Conservation (phyloP, 2,888 invertebrate genomes). For the Argyra leucocephala region DNA sequence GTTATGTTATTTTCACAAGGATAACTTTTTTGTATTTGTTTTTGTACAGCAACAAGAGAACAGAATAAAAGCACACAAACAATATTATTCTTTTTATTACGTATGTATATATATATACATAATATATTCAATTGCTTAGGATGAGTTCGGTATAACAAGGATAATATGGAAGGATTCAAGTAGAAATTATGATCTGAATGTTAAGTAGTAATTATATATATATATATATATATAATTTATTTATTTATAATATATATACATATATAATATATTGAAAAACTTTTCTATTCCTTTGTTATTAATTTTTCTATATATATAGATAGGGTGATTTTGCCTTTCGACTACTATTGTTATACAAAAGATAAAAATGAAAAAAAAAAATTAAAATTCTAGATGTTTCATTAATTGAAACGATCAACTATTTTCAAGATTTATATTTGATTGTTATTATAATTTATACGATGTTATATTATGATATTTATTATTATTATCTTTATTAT, state of each 20-base stretch:
- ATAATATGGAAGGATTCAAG: constrained; percentile 3
- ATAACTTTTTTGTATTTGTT: too few relatives aligned
- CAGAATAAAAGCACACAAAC: too few relatives aligned
- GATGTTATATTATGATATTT: not conserved
- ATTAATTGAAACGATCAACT: not conserved
- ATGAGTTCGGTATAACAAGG: not conserved
- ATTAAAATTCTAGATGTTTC: constrained; percentile 2
- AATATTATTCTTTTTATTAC: too few relatives aligned
- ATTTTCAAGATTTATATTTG: not conserved
- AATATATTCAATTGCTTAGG: too few relatives aligned
- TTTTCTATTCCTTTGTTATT: not conserved
- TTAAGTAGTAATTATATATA: not conserved
- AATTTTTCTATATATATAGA: not conserved
- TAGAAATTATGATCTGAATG: not conserved
- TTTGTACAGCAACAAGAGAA: too few relatives aligned
- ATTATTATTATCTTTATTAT: not conserved
- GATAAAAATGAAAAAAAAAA: not conserved
- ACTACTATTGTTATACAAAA: not conserved
- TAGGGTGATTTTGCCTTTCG: too few relatives aligned
- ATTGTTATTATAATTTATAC: not conserved
- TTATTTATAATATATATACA: not conserved
- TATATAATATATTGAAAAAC: not conserved
- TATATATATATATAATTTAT: not conserved
- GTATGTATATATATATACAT: too few relatives aligned
- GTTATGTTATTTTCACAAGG: too few relatives aligned